These are phyloP conservation scores for Heteractis magnifica DNA, from an alignment of 92 coral and sea anemone species.

Conservation along the genomic window DNA sequence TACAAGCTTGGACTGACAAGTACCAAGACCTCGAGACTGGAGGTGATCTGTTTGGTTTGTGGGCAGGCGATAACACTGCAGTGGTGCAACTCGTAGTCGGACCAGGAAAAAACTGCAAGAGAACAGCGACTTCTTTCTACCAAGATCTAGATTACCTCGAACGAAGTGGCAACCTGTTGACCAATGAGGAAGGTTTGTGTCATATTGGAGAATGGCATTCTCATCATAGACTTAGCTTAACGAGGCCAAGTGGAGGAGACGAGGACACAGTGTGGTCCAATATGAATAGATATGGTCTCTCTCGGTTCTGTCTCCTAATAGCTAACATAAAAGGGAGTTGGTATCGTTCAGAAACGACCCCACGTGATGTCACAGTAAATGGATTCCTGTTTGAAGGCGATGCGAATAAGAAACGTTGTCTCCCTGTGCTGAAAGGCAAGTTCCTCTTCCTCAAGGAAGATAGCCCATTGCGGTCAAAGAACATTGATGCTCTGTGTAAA, in stretches of 20 bases:
- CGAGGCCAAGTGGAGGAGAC: neutral
- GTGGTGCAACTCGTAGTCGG: neutral
- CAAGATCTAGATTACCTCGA: neutral
- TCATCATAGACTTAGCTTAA: neutral
- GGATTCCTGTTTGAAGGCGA: neutral
- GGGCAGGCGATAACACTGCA: neutral
- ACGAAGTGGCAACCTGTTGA: neutral
- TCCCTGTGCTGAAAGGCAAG: neutral
- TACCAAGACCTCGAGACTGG: neutral
- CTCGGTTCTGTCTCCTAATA: neutral
- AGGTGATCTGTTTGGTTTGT: neutral
- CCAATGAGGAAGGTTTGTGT: neutral
- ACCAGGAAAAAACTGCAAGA: neutral
- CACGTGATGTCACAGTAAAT: neutral
- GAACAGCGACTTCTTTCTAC: neutral
- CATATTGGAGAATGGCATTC: conserved; percentile 5
- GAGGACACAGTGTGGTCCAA: neutral
- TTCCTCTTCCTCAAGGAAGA: neutral
- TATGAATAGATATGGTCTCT: neutral
- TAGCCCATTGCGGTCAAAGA: neutral
- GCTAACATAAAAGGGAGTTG: neutral
- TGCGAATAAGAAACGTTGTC: neutral
- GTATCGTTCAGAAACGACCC: neutral
- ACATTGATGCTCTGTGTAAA: neutral
- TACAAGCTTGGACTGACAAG: too few relatives aligned